Evolutionary conservation across 2,797 vertebrate species (phyloP).

Genomic region (Lagodon rhomboides): DNA sequence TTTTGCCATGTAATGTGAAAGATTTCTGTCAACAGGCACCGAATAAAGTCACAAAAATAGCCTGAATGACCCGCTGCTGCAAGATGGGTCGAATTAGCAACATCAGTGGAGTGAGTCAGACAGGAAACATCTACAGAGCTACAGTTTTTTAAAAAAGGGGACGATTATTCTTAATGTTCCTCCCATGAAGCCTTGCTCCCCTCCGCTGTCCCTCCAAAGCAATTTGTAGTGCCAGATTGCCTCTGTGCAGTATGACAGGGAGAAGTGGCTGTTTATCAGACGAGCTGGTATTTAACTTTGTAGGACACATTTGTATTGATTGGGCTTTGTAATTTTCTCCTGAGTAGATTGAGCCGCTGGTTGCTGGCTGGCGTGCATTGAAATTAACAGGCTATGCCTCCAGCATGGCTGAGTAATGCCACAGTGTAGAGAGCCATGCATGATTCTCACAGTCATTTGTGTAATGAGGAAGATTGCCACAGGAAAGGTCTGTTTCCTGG

Average conservation of each 20-base stretch:
- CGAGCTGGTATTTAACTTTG: slow-evolving; percentile 76
- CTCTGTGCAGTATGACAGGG: slow-evolving; percentile 57
- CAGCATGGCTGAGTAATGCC: slow-evolving; percentile 56
- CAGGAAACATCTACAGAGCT: slow-evolving; percentile 16
- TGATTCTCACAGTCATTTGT: slow-evolving; percentile 43
- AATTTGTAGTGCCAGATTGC: slow-evolving; percentile 65
- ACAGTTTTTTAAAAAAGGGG: slow-evolving; percentile 20
- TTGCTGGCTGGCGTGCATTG: slow-evolving; percentile 64
- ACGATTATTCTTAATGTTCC: slow-evolving; percentile 41
- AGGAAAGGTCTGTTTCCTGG: slow-evolving; percentile 24
- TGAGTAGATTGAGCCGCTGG: slow-evolving; percentile 69
- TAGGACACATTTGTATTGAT: slow-evolving; percentile 80
- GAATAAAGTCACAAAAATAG: slow-evolving; percentile 9
- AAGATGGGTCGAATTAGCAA: slow-evolving; percentile 5
- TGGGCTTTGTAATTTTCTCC: slow-evolving; percentile 79
- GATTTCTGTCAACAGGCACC: neutral
- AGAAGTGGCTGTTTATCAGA: slow-evolving; percentile 75
- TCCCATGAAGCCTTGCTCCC: slow-evolving; percentile 20
- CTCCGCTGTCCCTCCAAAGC: slow-evolving; percentile 43
- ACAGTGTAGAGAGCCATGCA: slow-evolving; percentile 12
- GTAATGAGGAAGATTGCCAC: slow-evolving; percentile 39
- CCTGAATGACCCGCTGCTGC: slow-evolving; percentile 10
- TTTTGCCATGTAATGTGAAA: neutral
- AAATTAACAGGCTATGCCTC: slow-evolving; percentile 67
- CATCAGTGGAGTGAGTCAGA: slow-evolving; percentile 10